phyloP scores from a whole-genome alignment of 2,888 invertebrate species.

The Caenorhabditis angaria region DNA sequence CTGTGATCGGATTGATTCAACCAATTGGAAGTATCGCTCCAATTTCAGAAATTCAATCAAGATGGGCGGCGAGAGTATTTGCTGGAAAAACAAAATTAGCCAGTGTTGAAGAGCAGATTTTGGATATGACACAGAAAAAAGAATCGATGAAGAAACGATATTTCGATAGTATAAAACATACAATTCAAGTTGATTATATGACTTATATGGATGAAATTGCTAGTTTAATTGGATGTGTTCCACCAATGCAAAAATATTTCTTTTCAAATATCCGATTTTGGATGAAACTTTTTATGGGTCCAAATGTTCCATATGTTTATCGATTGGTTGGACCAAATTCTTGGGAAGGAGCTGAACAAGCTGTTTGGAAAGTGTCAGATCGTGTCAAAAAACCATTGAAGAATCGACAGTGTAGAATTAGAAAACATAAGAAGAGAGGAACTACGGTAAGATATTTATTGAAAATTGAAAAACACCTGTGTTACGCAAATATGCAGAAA shows the following conservation, averaged over 20 bases:
- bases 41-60: conserved; percentile 73
- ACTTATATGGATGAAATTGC: conserved; percentile 71
- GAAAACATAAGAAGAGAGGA: conserved; percentile 64
- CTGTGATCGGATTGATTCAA: conserved; percentile 73
- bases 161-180: conserved; percentile 66
- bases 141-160: conserved; percentile 64
- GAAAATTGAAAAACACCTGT: not conserved
- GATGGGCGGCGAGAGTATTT: conserved; percentile 66
- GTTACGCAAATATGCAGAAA: not conserved
- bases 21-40: conserved; percentile 74
- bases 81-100: conserved; percentile 55
- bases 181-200: conserved; percentile 67
- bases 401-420: conserved; percentile 63
- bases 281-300: conserved; percentile 64
- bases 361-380: conserved; percentile 55
- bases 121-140: conserved; percentile 58
- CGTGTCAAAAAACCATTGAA: conserved; percentile 67
- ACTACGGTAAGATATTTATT: conserved; percentile 35
- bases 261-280: conserved; percentile 58
- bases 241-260: conserved; percentile 56
- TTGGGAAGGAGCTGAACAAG: conserved; percentile 62
- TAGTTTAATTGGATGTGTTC: conserved; percentile 62
- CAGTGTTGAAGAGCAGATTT: conserved; percentile 34
- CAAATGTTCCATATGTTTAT: conserved; percentile 69
- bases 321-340: conserved; percentile 63